These are phyloP conservation scores for Gymnocypris eckloni DNA, from an alignment of 2,797 vertebrate genomes.

Conservation along the genomic window DNA sequence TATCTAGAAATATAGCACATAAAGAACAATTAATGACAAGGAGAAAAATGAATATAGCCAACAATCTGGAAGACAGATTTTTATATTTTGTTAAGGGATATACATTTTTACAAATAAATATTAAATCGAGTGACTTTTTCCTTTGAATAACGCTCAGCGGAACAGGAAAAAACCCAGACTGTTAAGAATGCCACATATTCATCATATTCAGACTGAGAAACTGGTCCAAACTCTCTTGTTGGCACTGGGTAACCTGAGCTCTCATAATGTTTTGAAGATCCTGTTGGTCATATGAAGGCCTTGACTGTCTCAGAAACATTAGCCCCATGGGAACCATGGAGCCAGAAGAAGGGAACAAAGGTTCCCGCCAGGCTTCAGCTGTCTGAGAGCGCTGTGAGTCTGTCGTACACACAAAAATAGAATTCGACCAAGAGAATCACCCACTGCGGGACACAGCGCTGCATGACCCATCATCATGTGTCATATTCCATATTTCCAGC, in stretches of 20 bases:
- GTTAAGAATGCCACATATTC: conserved; percentile 3
- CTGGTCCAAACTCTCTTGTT: conserved; percentile 5
- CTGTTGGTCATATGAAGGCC: conserved; percentile 31
- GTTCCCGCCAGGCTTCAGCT: conserved; percentile 49
- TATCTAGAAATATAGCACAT: conserved; percentile 72
- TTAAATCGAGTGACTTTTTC: neutral
- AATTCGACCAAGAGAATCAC: conserved; percentile 27
- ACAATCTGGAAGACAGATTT: neutral
- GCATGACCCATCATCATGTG: conserved; percentile 37
- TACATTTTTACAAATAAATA: neutral
- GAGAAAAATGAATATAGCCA: neutral
- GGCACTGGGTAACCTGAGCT: neutral
- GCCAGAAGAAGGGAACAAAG: conserved; percentile 24
- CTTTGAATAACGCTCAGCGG: neutral
- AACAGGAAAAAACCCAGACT: neutral
- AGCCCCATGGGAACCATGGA: conserved; percentile 57
- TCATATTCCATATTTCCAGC: neutral
- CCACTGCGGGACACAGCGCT: conserved; percentile 21
- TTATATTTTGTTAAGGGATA: neutral
- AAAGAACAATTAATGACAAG: conserved; percentile 23
- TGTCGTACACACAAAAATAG: conserved; percentile 53
- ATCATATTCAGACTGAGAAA: neutral
- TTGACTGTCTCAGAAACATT: conserved; percentile 57
- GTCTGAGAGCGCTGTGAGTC: conserved; percentile 29
- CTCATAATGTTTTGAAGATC: conserved; percentile 21